Evolutionary conservation across 2,797 vertebrate genomes (phyloP), one percentile per base, ranked within the genome.

Genomic region (Acanthis flammea): DNA sequence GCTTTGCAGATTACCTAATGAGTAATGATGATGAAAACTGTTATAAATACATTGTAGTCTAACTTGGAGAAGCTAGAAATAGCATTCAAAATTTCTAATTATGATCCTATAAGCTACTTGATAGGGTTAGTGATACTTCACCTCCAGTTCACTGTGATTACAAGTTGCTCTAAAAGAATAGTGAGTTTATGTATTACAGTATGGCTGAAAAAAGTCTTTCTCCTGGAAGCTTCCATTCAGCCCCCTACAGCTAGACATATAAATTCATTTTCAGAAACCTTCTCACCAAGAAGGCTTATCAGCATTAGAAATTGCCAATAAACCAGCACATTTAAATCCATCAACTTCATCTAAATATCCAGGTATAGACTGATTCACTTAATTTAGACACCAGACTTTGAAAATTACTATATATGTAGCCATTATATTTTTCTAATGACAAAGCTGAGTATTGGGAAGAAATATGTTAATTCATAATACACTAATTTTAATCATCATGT

Each of bases 31-130:
- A 96, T 84, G 72, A 95, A 95, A 96, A 54, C 44, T 72, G 93
- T 97, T 96, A 97, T 77, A 95, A 97, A 95, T 96, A 97, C 33
- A 53, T 70, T 76, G 45, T 75, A 92, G 61, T 95, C 47, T 72
- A 95, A 92, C 88, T 79, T 60, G 21, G 48, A 82, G 60, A 88
- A 87, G 77, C 84, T 90, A 94, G 68, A 95, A 97, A 96, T 88
- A 95, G 66, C 60, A 92, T 84, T 75, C 21, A n/a, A 75, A 88
- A 85, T 89, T 86, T 96, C 51, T 96, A 95, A 94, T 96, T 92
- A 91, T 72, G 78, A 80, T 75, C 50, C 66, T 94, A 66, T 44
- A 85, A 88, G 76, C 72, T 79, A 92, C 81, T 86, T 93, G 92
- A 93, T 94, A 96, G 73, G 25, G 70, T 73, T 95, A 90, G 75